Evolutionary conservation across 2,113 vertebrate genomes (phyloP).

Genomic region (Eleginops maclovinus): DNA sequence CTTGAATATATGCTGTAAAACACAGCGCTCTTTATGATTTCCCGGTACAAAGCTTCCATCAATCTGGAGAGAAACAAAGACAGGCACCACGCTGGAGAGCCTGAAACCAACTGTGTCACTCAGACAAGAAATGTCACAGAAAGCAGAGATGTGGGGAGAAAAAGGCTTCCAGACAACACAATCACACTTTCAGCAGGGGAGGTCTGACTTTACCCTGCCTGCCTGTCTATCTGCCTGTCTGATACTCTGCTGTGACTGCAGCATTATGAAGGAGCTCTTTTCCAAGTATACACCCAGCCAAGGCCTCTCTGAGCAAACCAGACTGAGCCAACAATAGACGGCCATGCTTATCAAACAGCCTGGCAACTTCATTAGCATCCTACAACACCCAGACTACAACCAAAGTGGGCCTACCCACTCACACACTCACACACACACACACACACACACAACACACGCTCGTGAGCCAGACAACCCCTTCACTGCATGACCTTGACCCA

Average conservation of each 20-base stretch:
- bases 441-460: constrained; percentile 41
- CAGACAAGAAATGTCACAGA: constrained; percentile 70
- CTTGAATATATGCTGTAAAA: constrained; percentile 15
- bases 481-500: constrained; percentile 86
- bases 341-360: constrained; percentile 67
- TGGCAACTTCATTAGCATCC: constrained; percentile 77
- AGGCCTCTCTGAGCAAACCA: constrained; percentile 58
- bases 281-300: constrained; percentile 54
- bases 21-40: constrained; percentile 18
- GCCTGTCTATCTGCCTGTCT: constrained; percentile 65
- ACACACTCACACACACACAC: constrained; percentile 39
- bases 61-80: constrained; percentile 70
- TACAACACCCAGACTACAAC: constrained; percentile 66
- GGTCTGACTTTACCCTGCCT: constrained; percentile 66
- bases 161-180: constrained; percentile 66
- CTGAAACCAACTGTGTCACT: constrained; percentile 65
- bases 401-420: constrained; percentile 45
- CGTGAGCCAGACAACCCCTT: constrained; percentile 71
- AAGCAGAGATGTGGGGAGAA: constrained; percentile 66
- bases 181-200: constrained; percentile 71
- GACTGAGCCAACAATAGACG: constrained; percentile 69
- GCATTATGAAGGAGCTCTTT: constrained; percentile 71
- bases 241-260: constrained; percentile 36
- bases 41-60: constrained; percentile 57
- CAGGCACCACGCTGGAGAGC: constrained; percentile 56